These are phyloP conservation scores for Eudyptes chrysolophus DNA, from an alignment of 2,113 vertebrate genomes.

Conservation along the genomic window DNA sequence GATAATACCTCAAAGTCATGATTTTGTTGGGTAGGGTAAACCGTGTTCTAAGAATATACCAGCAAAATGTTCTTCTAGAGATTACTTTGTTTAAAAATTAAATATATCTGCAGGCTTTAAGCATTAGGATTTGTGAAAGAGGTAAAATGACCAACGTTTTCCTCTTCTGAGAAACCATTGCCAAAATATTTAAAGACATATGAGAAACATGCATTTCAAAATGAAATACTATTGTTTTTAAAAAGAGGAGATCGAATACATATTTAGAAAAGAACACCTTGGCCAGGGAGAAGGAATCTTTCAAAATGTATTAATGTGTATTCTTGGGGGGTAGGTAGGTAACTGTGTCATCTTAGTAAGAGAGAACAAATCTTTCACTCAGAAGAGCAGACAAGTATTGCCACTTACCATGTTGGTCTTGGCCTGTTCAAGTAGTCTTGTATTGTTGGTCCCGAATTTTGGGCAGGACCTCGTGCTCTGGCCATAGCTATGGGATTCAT, in stretches of 20 bases:
- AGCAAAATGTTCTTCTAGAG: not conserved
- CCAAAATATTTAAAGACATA: not conserved
- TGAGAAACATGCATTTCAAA: not conserved
- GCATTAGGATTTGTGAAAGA: not conserved
- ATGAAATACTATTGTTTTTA: not conserved
- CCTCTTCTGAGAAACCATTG: not conserved
- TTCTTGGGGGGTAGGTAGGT: not conserved
- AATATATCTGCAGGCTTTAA: not conserved
- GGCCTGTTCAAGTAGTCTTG: slow-evolving; percentile 98
- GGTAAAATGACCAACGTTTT: not conserved
- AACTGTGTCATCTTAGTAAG: not conserved
- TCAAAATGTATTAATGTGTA: not conserved
- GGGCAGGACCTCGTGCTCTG: slow-evolving; percentile 88
- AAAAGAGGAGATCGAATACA: not conserved
- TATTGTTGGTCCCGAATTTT: slow-evolving; percentile 89
- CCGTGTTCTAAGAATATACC: not conserved
- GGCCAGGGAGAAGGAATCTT: not conserved
- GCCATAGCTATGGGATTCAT: slow-evolving; percentile 98
- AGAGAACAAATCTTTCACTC: not conserved
- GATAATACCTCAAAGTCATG: not conserved
- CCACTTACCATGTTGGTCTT: slow-evolving; percentile 93
- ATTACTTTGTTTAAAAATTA: not conserved
- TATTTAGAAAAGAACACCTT: not conserved
- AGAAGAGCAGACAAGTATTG: not conserved
- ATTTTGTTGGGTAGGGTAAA: not conserved